These are phyloP conservation scores for Oryctolagus cuniculus DNA, from an alignment of 2,113 vertebrate genomes.

Conservation along the genomic window mOryCun1.1 NC_091436.1:60177001-60177500, in stretches of 20 bases:
- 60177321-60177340: neutral
- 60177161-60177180: neutral
- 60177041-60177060: conserved; percentile 49
- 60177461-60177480: neutral
- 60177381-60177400: neutral
- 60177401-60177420: neutral
- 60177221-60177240: conserved; percentile 27
- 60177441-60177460: neutral
- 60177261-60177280: neutral
- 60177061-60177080: conserved; percentile 26
- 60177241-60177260: neutral
- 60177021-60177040: conserved; percentile 48
- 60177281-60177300: neutral
- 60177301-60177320: neutral
- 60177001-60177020: conserved; percentile 36
- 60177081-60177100: neutral
- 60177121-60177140: neutral
- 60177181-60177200: conserved; percentile 35
- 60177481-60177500: conserved; percentile 1
- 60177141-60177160: conserved; percentile 18
- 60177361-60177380: neutral
- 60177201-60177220: neutral
- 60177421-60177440: neutral
- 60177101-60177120: neutral
- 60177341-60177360: neutral